phyloP scores from a whole-genome alignment of 2,888 invertebrate species.

The Heliconius charithonia region DNA sequence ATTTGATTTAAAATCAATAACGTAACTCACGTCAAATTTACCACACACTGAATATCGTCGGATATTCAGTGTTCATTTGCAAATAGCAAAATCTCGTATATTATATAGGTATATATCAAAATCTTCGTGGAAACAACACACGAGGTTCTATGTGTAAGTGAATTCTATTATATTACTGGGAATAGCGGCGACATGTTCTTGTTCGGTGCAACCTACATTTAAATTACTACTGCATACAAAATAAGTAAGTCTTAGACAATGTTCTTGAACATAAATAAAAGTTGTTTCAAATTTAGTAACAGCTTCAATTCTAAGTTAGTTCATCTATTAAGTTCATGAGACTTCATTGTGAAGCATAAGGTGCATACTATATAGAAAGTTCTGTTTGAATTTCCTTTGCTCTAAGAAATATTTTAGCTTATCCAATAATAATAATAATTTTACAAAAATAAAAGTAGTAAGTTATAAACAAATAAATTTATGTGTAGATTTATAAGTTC shows the following conservation, averaged over 20 bases:
- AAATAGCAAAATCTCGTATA: constrained; percentile 33
- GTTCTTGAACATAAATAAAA: constrained; percentile 30
- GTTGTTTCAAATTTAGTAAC: constrained; percentile 15
- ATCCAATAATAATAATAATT: no score
- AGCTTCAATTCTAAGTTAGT: constrained; percentile 17
- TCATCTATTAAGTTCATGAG: background rate
- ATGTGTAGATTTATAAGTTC: no score
- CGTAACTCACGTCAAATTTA: background rate
- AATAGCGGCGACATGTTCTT: constrained; percentile 29
- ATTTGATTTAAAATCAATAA: background rate
- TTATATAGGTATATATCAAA: constrained; percentile 5
- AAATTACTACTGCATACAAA: constrained; percentile 34
- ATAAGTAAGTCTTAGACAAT: constrained; percentile 31
- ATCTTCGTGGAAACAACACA: constrained; percentile 27
- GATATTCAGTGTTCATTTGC: constrained; percentile 1
- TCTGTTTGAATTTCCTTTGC: no score
- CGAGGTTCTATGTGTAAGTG: constrained; percentile 23
- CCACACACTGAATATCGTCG: constrained; percentile 2
- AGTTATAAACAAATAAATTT: no score
- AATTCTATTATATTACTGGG: constrained; percentile 38
- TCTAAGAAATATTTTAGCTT: no score
- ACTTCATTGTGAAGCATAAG: no score
- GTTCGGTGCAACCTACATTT: constrained; percentile 34
- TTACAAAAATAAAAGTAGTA: no score
- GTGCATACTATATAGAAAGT: no score